Base-by-base conservation (phyloP, 1,140 invertebrate species). In the Parasteatoda tepidariorum region DNA sequence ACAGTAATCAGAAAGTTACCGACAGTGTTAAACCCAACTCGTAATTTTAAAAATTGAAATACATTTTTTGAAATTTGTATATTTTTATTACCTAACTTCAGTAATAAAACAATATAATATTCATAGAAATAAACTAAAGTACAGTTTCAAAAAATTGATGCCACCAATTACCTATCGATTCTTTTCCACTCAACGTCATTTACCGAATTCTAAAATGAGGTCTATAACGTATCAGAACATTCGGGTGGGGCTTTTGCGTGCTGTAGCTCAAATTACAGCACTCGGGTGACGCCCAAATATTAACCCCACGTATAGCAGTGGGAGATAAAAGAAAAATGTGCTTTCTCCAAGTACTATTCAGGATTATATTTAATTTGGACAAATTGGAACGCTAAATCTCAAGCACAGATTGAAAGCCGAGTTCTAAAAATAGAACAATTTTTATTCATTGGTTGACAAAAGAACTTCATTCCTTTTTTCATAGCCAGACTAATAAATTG, bases 251-350 rank as follows among this genome's bases (percentile, higher is more conserved):
- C 38, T 38, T 24, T 13, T 67, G 41, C 64, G 61, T 78, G 61
- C 30, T n/a, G 59, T 7, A 30, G 13, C 34, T 67, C 62, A 78
- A 78, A 78, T 78, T 78, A 59, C 66, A 78, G 67, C 75, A 26
- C 9, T n/a, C 28, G 34, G 75, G 31, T 48, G 64, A 78, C 75
- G 75, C 75, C 75, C 75, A 78, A 78, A 67, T 78, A 67, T 67
- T 78, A 62, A 78, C 75, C 75, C 41, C 28, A 13, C 6, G n/a
- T n/a, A 38, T 22, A 59, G 15, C n/a, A n/a, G 18, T 15, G 57
- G 24, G 24, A 59, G 57, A 59, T 7, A 26, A n/a, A 59, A 59
- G 57, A 59, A 22, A 26, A 59, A 9, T n/a, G n/a, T 5, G 2
- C 24, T 26, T 15, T 13, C 41, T 9, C 24, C n/a, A 9, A 22